Evolutionary conservation across 2,113 vertebrate species (phyloP), one percentile per base, ranked within the genome.

Genomic region (Cromileptes altivelis): DNA sequence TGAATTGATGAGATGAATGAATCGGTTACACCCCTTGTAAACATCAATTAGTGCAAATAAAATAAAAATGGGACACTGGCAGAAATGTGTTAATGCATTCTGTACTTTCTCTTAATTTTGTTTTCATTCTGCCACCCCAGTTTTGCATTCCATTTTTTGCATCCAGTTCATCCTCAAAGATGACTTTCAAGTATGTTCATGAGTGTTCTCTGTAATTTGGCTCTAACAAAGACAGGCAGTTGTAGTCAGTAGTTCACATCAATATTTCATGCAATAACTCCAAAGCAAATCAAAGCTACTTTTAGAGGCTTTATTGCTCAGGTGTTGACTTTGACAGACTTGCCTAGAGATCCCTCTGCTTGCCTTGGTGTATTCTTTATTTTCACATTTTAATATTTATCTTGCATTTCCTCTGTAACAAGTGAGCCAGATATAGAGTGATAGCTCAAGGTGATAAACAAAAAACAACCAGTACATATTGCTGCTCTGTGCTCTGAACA

Each of bases 41-140:
- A 67, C 77, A 78, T 56, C 75, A 76, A 17, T 81, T 70, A 71
- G 61, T 75, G 52, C 64, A 63, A 69, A 70, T 45, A 60, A 71
- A 62, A 84, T 75, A 78, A 78, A 86, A 78, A 1, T 1, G 21
- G 73, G 37, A 78, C 75, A 85, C 37, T 80, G 74, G 47, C 72
- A 30, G 21, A 82, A 82, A 67, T 70, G 61, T 81, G 53, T 61
- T 68, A 64, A 79, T 75, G 70, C 10, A 63, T 65, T 85, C 57
- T 52, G 70, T 84, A 73, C 80, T 73, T 76, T 80, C 78, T 68
- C 17, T 60, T 62, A 18, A 52, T 70, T 83, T 77, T 69, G 64
- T 87, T 84, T 72, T 68, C 64, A 25, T 50, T 78, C 70, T 74
- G 30, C n/a, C 52, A 70, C 58, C 70, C 78, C 25, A 61, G 23